A percentile compares a stretch with the other conserved stretches of the same genome.
Evolutionary conservation across 1,140 invertebrate species (phyloP).

Genomic region (Thrips palmi): DNA sequence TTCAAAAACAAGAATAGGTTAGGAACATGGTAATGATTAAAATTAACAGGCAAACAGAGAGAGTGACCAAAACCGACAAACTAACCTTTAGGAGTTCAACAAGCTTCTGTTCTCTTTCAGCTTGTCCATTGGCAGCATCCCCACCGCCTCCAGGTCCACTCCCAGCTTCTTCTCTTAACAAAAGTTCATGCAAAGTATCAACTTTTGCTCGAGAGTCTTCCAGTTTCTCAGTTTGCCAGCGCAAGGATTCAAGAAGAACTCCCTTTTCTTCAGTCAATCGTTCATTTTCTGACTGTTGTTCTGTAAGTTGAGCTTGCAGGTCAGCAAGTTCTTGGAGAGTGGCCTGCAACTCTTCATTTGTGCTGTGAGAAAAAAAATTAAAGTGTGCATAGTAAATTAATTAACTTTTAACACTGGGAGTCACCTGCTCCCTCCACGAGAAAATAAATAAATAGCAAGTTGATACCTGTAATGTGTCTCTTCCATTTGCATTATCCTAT

Average conservation of each 20-base stretch:
- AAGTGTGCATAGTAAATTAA: not conserved
- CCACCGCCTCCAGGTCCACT: slow-evolving; percentile 30
- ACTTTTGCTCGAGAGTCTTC: slow-evolving; percentile 61
- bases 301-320: slow-evolving; percentile 64
- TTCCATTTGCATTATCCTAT: slow-evolving; percentile 79
- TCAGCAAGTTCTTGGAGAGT: slow-evolving; percentile 83
- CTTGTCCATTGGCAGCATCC: slow-evolving; percentile 26
- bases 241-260: slow-evolving; percentile 75
- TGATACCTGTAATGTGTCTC: slow-evolving; percentile 57
- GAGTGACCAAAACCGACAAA: slow-evolving; percentile 4
- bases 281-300: slow-evolving; percentile 75
- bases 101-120: slow-evolving; percentile 66
- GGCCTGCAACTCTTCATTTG: slow-evolving; percentile 89
- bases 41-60: slow-evolving; percentile 1
- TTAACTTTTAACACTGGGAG: not conserved
- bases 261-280: slow-evolving; percentile 71
- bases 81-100: slow-evolving; percentile 60
- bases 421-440: not conserved
- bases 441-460: slow-evolving; percentile 2
- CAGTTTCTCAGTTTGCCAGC: slow-evolving; percentile 76
- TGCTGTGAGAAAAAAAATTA: slow-evolving; percentile 34
- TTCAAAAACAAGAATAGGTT: not conserved
- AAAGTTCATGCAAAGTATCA: slow-evolving; percentile 48
- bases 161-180: slow-evolving; percentile 34
- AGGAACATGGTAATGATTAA: slow-evolving; percentile 2